Conservation (phyloP, 2,113 vertebrate genomes). For the Ornithorhynchus anatinus region DNA sequence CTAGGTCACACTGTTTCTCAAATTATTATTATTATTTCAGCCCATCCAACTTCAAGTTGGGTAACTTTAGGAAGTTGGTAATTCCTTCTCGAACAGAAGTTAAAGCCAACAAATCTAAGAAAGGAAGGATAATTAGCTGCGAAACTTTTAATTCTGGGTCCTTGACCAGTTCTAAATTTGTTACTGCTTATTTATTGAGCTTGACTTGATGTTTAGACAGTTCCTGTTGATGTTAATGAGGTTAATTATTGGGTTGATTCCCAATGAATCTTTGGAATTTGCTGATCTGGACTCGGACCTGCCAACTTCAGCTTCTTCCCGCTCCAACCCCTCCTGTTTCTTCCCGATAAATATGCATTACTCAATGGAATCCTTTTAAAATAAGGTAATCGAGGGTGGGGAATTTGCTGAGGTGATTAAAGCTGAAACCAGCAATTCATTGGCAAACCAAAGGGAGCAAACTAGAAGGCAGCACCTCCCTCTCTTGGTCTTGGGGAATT, state of each 20-base stretch:
- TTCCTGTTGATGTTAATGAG: slow-evolving; percentile 30
- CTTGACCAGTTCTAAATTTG: slow-evolving; percentile 17
- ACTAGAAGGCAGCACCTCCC: background rate
- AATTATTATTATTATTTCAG: too few species aligned
- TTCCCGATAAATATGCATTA: background rate
- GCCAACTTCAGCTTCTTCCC: slow-evolving; percentile 8
- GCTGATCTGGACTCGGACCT: slow-evolving; percentile 29
- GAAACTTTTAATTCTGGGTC: slow-evolving; percentile 46
- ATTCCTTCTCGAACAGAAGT: slow-evolving; percentile 26
- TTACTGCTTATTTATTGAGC: slow-evolving; percentile 26
- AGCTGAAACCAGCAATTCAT: background rate
- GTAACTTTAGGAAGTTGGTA: slow-evolving; percentile 16
- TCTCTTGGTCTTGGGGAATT: rapidly evolving
- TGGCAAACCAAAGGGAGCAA: rapidly evolving
- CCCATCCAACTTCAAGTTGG: background rate
- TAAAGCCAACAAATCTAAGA: slow-evolving; percentile 31
- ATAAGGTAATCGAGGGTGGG: background rate
- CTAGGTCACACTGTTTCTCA: too few species aligned
- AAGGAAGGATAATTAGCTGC: slow-evolving; percentile 40
- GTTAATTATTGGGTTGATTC: slow-evolving; percentile 23
- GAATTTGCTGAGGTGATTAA: background rate
- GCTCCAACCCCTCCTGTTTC: background rate
- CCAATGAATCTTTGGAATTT: slow-evolving; percentile 3
- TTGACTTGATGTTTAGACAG: slow-evolving; percentile 20
- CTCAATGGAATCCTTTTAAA: slow-evolving; percentile 11